These are phyloP conservation scores for Cheilosia pagana DNA, from an alignment of 2,888 invertebrate species.

Conservation along the genomic window DNA sequence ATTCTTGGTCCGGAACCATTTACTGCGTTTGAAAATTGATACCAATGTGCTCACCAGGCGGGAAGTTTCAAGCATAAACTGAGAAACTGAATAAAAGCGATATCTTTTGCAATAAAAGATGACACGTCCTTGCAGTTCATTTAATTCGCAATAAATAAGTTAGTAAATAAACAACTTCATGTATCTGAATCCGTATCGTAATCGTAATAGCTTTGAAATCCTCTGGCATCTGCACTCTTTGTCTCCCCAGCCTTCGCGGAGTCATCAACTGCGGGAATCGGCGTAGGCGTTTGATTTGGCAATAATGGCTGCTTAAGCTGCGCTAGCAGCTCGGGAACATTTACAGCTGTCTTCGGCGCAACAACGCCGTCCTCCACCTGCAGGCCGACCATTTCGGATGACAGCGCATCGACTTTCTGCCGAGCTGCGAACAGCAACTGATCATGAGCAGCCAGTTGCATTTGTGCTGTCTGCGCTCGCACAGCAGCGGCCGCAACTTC, in stretches of 20 bases:
- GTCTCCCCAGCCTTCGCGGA: not conserved
- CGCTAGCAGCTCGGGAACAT: constrained; percentile 79
- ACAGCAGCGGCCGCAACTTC: constrained; percentile 82
- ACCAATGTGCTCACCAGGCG: too few species aligned
- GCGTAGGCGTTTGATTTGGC: constrained; percentile 79
- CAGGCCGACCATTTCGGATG: constrained; percentile 82
- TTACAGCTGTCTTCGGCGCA: constrained; percentile 79
- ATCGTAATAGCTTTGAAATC: constrained; percentile 7
- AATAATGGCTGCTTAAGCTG: constrained; percentile 80
- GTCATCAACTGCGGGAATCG: constrained; percentile 78
- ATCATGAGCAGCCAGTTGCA: constrained; percentile 83
- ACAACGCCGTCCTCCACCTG: constrained; percentile 82
- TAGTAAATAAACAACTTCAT: constrained; percentile 1
- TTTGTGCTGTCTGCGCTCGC: constrained; percentile 82
- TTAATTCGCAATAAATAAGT: not conserved
- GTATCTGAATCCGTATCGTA: constrained; percentile 8
- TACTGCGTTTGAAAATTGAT: too few species aligned
- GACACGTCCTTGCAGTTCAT: too few species aligned
- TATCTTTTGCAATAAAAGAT: too few species aligned
- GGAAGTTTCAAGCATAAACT: too few species aligned
- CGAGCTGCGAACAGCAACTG: constrained; percentile 83
- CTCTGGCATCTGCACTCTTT: not conserved
- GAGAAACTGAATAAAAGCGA: too few species aligned
- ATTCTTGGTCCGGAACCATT: too few species aligned
- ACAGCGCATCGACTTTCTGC: constrained; percentile 82